Evolutionary conservation across 2,888 invertebrate species (phyloP).

Genomic region (Myopa testacea): DNA sequence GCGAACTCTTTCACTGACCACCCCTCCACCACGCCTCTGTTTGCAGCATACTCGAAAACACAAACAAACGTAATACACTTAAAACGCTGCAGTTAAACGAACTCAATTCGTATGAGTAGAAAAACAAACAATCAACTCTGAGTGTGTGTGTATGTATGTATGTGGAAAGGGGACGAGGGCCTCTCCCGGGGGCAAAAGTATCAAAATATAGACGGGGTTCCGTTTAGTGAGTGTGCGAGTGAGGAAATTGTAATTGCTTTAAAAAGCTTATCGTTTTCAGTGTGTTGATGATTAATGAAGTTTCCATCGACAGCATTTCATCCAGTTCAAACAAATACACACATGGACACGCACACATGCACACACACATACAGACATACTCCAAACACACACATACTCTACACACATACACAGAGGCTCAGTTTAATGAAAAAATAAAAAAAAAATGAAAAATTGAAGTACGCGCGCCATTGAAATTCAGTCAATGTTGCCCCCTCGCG

Average conservation of each 20-base stretch:
- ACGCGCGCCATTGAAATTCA: neutral
- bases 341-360: slow-evolving; percentile 10
- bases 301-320: slow-evolving; percentile 16
- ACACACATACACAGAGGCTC: neutral
- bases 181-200: neutral
- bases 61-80: slow-evolving; percentile 15
- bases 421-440: neutral
- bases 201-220: slow-evolving; percentile 21
- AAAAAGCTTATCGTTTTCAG: neutral
- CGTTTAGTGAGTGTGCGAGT: neutral
- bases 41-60: slow-evolving; percentile 11
- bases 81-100: slow-evolving; percentile 11
- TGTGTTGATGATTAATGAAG: slow-evolving; percentile 34
- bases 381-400: neutral
- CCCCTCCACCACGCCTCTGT: neutral
- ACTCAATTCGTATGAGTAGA: slow-evolving; percentile 3
- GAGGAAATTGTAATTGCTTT: slow-evolving; percentile 29
- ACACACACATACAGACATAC: slow-evolving; percentile 11
- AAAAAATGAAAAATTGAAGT: neutral
- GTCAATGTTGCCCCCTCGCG: neutral
- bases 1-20: neutral
- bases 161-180: neutral
- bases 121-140: slow-evolving; percentile 29
- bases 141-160: neutral
- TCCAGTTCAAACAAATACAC: neutral